Evolutionary conservation across 1,140 invertebrate species (phyloP).

Genomic region (Hydropsyche tenuis): DNA sequence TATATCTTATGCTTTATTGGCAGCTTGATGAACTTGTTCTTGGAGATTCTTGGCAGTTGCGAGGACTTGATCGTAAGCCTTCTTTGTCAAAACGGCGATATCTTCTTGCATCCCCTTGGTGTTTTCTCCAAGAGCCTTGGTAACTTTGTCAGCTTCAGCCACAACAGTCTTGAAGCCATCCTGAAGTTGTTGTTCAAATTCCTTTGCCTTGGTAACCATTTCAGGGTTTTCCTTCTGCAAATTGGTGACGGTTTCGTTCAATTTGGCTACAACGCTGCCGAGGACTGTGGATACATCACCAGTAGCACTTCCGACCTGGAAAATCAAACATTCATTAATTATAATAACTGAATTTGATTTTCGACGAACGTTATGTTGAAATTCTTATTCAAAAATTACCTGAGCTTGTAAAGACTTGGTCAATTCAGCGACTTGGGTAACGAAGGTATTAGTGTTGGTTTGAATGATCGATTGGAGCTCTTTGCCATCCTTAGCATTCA

Average conservation of each 20-base stretch:
- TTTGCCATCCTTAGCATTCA: conserved; percentile 38
- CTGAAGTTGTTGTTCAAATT: conserved; percentile 41
- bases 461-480: conserved; percentile 39
- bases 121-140: conserved; percentile 43
- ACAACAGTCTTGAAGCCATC: conserved; percentile 43
- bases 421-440: conserved; percentile 34
- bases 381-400: conserved; percentile 35
- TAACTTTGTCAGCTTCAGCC: conserved; percentile 41
- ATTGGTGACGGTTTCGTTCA: conserved; percentile 44
- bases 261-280: conserved; percentile 40
- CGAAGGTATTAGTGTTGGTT: conserved; percentile 45
- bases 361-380: neutral
- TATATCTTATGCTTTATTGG: conserved; percentile 44
- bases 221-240: conserved; percentile 42
- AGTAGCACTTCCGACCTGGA: conserved; percentile 37
- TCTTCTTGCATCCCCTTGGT: conserved; percentile 43
- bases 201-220: conserved; percentile 34
- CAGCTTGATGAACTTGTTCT: conserved; percentile 40
- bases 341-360: neutral
- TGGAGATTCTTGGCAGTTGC: conserved; percentile 39
- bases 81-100: conserved; percentile 46
- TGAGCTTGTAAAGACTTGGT: conserved; percentile 40
- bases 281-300: conserved; percentile 40
- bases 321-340: neutral
- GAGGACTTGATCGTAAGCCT: conserved; percentile 44